Evolutionary conservation across 30 jellyfish, hydroid and myxozoan genomes (phyloP).

Genomic region (Aurelia aurita): DNA sequence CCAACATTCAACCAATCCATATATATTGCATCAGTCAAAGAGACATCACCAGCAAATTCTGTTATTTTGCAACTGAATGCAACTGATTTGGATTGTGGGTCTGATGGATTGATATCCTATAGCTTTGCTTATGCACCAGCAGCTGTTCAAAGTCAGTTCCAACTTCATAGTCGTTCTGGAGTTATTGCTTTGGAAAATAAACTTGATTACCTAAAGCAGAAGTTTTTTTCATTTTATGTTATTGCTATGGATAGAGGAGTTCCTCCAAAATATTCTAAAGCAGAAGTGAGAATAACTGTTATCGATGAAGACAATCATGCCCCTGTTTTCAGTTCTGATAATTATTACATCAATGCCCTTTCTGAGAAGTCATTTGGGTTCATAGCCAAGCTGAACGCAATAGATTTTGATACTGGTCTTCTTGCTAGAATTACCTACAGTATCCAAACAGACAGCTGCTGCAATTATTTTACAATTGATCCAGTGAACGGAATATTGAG

Average conservation of each 20-base stretch:
- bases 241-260: slow-evolving; percentile 54
- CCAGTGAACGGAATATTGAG: slow-evolving; percentile 29
- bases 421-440: slow-evolving; percentile 40
- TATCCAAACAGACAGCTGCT: slow-evolving; percentile 37
- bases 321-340: slow-evolving; percentile 37
- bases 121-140: slow-evolving; percentile 18
- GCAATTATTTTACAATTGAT: slow-evolving; percentile 34
- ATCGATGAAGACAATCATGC: slow-evolving; percentile 51
- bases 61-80: slow-evolving; percentile 38
- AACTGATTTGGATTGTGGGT: slow-evolving; percentile 44
- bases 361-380: slow-evolving; percentile 32
- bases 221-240: slow-evolving; percentile 32
- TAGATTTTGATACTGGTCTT: slow-evolving; percentile 74
- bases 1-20: slow-evolving; percentile 66
- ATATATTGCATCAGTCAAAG: slow-evolving; percentile 35
- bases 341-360: not conserved
- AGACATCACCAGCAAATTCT: slow-evolving; percentile 21
- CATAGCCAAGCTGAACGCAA: slow-evolving; percentile 49
- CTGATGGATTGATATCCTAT: slow-evolving; percentile 45
- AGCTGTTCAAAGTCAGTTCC: slow-evolving; percentile 5
- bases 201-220: slow-evolving; percentile 14
- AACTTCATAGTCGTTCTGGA: slow-evolving; percentile 14
- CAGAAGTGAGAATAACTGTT: slow-evolving; percentile 23
- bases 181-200: not conserved
- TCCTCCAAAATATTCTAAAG: slow-evolving; percentile 41